Evolutionary conservation across 1,140 invertebrate genomes (phyloP).

Genomic region (Tetramorium parvispinum): DNA sequence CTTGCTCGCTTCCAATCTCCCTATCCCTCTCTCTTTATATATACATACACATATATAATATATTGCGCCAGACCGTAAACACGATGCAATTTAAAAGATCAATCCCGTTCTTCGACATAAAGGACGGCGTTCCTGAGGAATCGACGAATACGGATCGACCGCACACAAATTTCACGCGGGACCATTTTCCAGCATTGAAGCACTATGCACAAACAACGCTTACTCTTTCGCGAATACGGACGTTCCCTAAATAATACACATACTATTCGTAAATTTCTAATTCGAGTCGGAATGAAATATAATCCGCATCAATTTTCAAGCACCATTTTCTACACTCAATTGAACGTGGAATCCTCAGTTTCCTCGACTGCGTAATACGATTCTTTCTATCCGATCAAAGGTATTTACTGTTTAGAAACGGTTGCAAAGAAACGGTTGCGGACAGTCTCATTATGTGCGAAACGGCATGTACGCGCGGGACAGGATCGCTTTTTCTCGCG

Average conservation of each 20-base stretch:
- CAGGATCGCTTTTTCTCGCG: conserved; percentile 44
- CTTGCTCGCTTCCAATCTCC: neutral
- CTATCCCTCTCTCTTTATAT: conserved; percentile 7
- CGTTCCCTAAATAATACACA: neutral
- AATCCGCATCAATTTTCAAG: neutral
- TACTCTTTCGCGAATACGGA: too few relatives aligned
- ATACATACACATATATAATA: conserved; percentile 35
- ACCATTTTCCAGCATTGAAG: neutral
- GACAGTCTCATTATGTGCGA: neutral
- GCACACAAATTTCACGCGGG: conserved; percentile 25
- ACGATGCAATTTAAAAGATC: conserved; percentile 66
- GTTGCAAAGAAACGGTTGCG: neutral
- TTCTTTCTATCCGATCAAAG: neutral
- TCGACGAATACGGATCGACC: conserved; percentile 13
- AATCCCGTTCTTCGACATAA: conserved; percentile 58
- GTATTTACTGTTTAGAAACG: neutral
- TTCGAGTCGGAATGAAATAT: neutral
- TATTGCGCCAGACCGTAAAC: conserved; percentile 59
- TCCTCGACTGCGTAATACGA: neutral
- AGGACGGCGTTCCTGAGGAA: conserved; percentile 41
- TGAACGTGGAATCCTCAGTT: neutral
- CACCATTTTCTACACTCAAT: neutral
- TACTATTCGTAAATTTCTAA: neutral
- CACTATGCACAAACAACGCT: neutral
- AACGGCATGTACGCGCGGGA: neutral